These are phyloP conservation scores for Sarcophaga caerulescens DNA, from an alignment of 2,888 invertebrate species.

Conservation along the genomic window DNA sequence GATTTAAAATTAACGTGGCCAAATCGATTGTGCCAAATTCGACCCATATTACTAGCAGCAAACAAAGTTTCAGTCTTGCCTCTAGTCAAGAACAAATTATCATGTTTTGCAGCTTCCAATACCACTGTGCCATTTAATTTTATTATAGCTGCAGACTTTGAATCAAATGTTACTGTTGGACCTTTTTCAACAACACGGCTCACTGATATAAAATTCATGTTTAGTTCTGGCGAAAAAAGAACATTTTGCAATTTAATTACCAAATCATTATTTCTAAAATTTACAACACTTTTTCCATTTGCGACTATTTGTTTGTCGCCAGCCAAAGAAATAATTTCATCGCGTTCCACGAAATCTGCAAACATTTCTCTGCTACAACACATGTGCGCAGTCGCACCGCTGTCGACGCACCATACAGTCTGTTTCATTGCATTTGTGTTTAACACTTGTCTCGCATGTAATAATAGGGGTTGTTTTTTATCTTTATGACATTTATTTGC, in stretches of 20 bases:
- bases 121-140: background rate
- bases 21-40: conserved; percentile 49
- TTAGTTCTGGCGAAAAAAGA: conserved; percentile 39
- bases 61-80: background rate
- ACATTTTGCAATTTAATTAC: conserved; percentile 26
- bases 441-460: background rate
- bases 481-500: conserved; percentile 17
- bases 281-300: conserved; percentile 31
- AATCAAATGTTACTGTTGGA: conserved; percentile 20
- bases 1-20: conserved; percentile 56
- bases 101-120: background rate
- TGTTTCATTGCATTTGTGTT: background rate
- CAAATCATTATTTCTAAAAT: background rate
- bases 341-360: conserved; percentile 13
- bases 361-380: conserved; percentile 36
- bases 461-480: conserved; percentile 21
- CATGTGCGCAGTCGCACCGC: conserved; percentile 39
- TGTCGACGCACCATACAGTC: conserved; percentile 22
- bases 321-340: conserved; percentile 16
- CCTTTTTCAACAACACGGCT: conserved; percentile 40
- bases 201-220: conserved; percentile 44
- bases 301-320: conserved; percentile 22
- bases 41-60: background rate
- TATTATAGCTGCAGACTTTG: conserved; percentile 6
- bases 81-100: conserved; percentile 27